Conservation (phyloP, 1,140 invertebrate genomes). For the Anastrepha ludens region DNA sequence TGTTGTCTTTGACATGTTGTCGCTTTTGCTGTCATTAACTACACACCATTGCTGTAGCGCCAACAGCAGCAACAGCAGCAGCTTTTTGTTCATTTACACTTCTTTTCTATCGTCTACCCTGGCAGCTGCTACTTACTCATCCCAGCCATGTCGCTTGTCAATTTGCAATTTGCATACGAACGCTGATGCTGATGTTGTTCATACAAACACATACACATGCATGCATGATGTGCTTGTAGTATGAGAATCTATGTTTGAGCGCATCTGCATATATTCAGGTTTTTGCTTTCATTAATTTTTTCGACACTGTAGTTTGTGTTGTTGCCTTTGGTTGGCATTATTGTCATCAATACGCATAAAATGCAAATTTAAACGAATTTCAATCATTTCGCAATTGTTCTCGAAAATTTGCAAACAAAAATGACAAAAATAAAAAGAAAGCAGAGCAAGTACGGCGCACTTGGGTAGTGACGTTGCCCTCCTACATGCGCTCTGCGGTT, state of each 20-base stretch:
- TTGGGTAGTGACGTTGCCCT: not conserved
- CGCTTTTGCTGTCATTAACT: constrained; percentile 47
- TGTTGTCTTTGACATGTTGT: constrained; percentile 40
- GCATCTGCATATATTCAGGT: constrained; percentile 4
- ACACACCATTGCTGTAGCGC: not conserved
- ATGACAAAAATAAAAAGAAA: not conserved
- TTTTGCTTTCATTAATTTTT: constrained; percentile 38
- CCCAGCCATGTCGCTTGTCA: constrained; percentile 15
- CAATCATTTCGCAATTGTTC: constrained; percentile 39
- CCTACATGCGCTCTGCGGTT: not conserved
- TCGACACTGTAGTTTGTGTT: not conserved
- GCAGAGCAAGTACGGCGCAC: not conserved
- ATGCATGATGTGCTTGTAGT: no score
- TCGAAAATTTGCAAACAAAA: not conserved
- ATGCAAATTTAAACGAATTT: constrained; percentile 46
- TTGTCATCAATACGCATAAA: constrained; percentile 1
- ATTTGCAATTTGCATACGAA: constrained; percentile 25
- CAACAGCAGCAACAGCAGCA: not conserved
- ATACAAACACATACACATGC: not conserved
- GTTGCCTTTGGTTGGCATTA: not conserved
- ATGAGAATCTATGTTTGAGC: not conserved
- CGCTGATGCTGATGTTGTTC: not conserved
- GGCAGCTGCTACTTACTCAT: constrained; percentile 30
- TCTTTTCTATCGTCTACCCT: not conserved
- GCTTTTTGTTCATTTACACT: not conserved